These are phyloP conservation scores for Chrysotoxum bicinctum DNA, from an alignment of 2,888 invertebrate species.

Conservation along the genomic window DNA sequence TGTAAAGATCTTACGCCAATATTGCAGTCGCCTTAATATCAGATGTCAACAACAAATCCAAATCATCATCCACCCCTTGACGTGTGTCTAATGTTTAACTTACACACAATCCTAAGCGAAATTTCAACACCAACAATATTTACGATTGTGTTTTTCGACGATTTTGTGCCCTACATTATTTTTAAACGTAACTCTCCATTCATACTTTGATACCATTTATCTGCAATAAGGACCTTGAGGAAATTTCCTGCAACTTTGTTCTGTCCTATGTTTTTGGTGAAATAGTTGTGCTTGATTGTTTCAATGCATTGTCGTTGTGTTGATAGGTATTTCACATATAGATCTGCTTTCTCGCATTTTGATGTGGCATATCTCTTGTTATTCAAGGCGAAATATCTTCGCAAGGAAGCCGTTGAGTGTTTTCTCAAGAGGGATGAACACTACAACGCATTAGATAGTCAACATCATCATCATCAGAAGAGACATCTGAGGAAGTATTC, in stretches of 20 bases:
- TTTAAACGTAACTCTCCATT: slow-evolving; percentile 10
- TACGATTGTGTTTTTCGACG: background rate
- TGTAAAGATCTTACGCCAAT: background rate
- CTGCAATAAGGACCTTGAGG: slow-evolving; percentile 20
- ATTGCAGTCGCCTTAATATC: slow-evolving; percentile 2
- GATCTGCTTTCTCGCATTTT: background rate
- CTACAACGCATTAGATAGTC: background rate
- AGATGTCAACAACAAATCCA: slow-evolving; percentile 7
- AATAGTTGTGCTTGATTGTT: background rate
- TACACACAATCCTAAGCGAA: slow-evolving; percentile 7
- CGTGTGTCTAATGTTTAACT: slow-evolving; percentile 22
- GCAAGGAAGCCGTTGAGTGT: slow-evolving; percentile 43
- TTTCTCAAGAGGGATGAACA: slow-evolving; percentile 48
- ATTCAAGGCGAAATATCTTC: background rate
- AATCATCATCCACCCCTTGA: background rate
- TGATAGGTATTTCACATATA: background rate
- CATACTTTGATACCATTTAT: slow-evolving; percentile 40
- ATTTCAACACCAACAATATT: slow-evolving; percentile 40
- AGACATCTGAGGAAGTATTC: background rate
- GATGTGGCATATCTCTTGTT: background rate
- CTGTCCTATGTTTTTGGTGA: background rate
- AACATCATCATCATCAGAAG: background rate
- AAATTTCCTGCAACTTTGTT: slow-evolving; percentile 3
- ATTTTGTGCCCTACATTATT: background rate
- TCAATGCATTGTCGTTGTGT: slow-evolving; percentile 5